Evolutionary conservation across 2,113 vertebrate genomes (phyloP).

Genomic region (Takifugu bimaculatus): DNA sequence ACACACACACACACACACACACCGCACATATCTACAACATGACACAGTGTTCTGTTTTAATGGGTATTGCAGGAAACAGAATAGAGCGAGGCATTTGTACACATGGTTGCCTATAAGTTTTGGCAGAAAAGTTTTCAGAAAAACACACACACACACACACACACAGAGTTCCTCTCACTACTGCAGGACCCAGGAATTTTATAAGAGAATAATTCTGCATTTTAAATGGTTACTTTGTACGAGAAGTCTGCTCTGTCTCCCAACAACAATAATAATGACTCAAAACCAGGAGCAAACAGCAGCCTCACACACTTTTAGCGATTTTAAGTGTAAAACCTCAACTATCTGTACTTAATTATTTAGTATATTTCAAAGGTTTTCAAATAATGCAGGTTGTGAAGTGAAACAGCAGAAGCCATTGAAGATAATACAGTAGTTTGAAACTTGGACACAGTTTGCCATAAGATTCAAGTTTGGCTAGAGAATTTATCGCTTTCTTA

Average conservation of each 20-base stretch:
- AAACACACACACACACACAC: neutral
- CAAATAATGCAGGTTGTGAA: neutral
- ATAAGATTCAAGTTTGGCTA: conserved; percentile 25
- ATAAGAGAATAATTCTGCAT: no score
- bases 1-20: conserved; percentile 1
- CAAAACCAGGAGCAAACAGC: no score
- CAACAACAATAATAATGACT: no score
- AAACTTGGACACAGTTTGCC: conserved; percentile 3
- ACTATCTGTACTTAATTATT: no score
- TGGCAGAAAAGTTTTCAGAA: conserved; percentile 33
- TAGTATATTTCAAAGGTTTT: neutral
- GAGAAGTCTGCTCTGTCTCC: no score
- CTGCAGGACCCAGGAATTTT: conserved; percentile 4
- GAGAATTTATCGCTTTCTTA: conserved; percentile 34
- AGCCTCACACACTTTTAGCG: no score
- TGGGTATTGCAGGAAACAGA: conserved; percentile 52
- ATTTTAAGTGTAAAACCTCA: no score
- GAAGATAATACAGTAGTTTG: conserved; percentile 17
- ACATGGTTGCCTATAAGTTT: conserved; percentile 38
- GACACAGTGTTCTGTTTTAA: conserved; percentile 46
- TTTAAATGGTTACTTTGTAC: no score
- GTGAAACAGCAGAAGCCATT: conserved; percentile 12
- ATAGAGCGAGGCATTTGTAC: conserved; percentile 41
- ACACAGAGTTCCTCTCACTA: conserved; percentile 15
- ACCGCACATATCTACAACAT: conserved; percentile 49